phyloP scores from a whole-genome alignment of 2,797 vertebrate species.

The Benthosema pterotum region DNA sequence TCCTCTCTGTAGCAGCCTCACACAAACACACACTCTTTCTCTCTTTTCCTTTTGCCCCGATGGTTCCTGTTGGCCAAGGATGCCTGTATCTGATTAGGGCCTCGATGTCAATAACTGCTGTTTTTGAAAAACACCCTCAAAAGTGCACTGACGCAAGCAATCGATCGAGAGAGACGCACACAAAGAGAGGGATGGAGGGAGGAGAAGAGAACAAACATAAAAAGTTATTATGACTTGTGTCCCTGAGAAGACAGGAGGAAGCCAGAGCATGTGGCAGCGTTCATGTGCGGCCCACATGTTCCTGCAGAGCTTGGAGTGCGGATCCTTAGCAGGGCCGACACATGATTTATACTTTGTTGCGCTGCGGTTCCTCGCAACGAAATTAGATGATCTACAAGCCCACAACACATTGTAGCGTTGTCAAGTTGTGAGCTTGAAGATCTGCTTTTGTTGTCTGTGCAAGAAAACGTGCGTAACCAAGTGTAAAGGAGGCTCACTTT shows the following conservation, averaged over 20 bases:
- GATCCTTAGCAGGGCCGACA: too few relatives aligned
- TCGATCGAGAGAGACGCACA: constrained; percentile 37
- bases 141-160: constrained; percentile 44
- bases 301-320: constrained; percentile 41
- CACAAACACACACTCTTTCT: not conserved
- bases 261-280: not conserved
- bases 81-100: constrained; percentile 73
- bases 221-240: constrained; percentile 58
- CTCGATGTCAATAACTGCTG: constrained; percentile 66
- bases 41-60: constrained; percentile 1
- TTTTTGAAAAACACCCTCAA: constrained; percentile 72
- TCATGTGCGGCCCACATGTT: constrained; percentile 76
- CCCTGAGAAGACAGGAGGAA: not conserved
- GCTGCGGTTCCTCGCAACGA: too few relatives aligned
- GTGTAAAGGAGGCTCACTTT: constrained; percentile 12
- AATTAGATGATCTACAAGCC: too few relatives aligned
- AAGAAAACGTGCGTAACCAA: too few relatives aligned
- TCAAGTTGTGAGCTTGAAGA: too few relatives aligned
- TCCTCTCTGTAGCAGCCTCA: not conserved
- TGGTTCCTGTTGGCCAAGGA: constrained; percentile 61
- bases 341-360: too few relatives aligned
- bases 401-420: too few relatives aligned
- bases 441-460: too few relatives aligned
- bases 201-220: constrained; percentile 50
- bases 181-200: constrained; percentile 18